Evolutionary conservation across 2,113 vertebrate species (phyloP).

Genomic region (Tupaia chinensis): DNA sequence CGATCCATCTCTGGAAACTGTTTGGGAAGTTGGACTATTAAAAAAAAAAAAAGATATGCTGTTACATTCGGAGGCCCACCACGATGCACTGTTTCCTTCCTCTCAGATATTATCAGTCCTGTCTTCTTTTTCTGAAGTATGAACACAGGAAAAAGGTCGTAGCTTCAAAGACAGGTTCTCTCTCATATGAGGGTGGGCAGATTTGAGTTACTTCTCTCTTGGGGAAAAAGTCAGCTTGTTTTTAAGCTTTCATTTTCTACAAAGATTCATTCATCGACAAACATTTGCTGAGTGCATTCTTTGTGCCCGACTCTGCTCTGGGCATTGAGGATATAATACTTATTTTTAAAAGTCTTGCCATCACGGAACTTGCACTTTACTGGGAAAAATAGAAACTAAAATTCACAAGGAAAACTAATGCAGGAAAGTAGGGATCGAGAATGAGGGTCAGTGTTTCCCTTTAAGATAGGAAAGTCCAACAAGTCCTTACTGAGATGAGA

Average conservation of each 20-base stretch:
- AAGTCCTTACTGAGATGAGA: neutral
- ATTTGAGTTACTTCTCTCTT: constrained; percentile 3
- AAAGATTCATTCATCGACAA: constrained; percentile 31
- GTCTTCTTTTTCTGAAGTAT: constrained; percentile 59
- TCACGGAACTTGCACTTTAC: neutral
- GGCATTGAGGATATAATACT: neutral
- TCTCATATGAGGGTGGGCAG: neutral
- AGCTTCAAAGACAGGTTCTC: constrained; percentile 52
- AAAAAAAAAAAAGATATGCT: neutral
- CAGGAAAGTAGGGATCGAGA: neutral
- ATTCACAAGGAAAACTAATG: neutral
- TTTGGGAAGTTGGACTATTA: neutral
- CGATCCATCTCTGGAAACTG: constrained; percentile 86
- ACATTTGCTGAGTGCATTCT: neutral
- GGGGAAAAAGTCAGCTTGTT: constrained; percentile 22
- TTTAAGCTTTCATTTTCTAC: constrained; percentile 44
- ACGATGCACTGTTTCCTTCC: constrained; percentile 28
- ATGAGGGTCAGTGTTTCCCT: accelerated
- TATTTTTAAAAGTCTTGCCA: neutral
- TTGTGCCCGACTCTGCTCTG: neutral
- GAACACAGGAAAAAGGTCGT: constrained; percentile 68
- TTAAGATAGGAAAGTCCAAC: neutral
- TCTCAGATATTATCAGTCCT: constrained; percentile 62
- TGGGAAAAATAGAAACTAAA: neutral
- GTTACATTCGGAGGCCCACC: neutral